Evolutionary conservation across 2,797 vertebrate genomes (phyloP), one percentile per base, ranked within the genome.

Genomic region (Poeciliopsis paucimaculata): DNA sequence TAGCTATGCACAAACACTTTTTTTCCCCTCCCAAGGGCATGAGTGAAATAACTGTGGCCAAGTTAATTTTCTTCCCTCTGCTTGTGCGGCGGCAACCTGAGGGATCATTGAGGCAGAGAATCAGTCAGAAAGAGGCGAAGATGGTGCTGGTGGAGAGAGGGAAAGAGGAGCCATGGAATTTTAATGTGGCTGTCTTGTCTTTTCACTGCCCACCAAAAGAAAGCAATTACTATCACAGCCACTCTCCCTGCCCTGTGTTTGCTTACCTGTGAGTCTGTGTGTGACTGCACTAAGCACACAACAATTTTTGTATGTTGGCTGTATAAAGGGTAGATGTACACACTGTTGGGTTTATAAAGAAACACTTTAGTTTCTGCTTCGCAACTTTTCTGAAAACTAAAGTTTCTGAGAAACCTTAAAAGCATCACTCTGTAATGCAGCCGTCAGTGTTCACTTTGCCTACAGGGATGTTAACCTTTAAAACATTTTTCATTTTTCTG

Each of bases 151-250:
- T 92, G 89, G 88, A 93, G 90, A 88, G 90, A 84, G 81, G 89
- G 87, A 86, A 90, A 90, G 86, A 87, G 77, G 89, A 91, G 93
- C 91, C 90, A 90, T 89, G 88, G 93, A 94, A 95, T 95, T 91
- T 93, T 94, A 94, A 95, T 95, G 94, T 88, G 92, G 76, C 79
- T 89, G 92, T 92, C 89, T 92, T 91, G 90, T 91, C 88, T 92
- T 76, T 88, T 88, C 18, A 39, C 88, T 85, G 90, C 83, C 89
- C 94, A 91, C 89, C 90, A 91, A 92, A 91, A 85, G 92, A 93
- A 94, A 93, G 92, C 94, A 93, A 93, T 94, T 94, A 93, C 92
- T 85, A 90, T 92, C 91, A 77, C 88, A 89, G 87, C 84, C 84
- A 75, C 77, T 80, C 85, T 86, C 86, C 83, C 73, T 77, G 72